A percentile compares a stretch with the other conserved stretches of the same genome.
These are phyloP conservation scores for Anomalospiza imberbis DNA, from an alignment of 2,797 vertebrate genomes.

Conservation along the genomic window DNA sequence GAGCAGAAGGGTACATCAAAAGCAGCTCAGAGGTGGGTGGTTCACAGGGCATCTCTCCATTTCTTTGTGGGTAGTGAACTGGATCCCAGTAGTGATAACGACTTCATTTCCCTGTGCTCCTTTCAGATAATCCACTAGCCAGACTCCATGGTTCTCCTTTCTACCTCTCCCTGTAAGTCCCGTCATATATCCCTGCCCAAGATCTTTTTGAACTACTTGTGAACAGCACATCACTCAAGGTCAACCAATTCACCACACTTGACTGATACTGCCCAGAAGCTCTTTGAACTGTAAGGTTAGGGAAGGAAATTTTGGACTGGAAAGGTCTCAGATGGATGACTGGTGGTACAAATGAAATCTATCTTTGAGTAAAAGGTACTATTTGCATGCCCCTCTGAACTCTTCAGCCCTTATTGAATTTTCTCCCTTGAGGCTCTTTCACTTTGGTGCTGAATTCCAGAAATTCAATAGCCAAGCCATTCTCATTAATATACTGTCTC, in stretches of 20 bases:
- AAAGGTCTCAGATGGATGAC: background rate
- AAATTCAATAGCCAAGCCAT: slow-evolving; percentile 55
- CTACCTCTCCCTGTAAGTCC: background rate
- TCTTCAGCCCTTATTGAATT: background rate
- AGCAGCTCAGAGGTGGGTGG: background rate
- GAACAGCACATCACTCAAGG: background rate
- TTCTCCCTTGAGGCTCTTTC: background rate
- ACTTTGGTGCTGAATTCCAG: slow-evolving; percentile 21
- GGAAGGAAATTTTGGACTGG: background rate
- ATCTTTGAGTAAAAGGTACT: background rate
- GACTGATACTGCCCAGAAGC: background rate
- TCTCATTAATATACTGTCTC: slow-evolving; percentile 66
- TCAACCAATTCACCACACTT: background rate
- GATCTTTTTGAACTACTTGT: background rate
- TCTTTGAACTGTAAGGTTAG: background rate
- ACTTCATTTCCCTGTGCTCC: background rate
- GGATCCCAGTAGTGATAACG: background rate
- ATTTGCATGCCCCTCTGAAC: background rate
- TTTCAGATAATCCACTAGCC: background rate
- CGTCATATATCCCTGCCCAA: background rate
- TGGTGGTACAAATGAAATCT: background rate
- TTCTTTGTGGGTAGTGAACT: background rate
- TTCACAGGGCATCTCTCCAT: background rate
- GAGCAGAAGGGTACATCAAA: background rate
- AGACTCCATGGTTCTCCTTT: background rate